These are phyloP conservation scores for Megamerina dolium DNA, from an alignment of 2,888 invertebrate genomes.

Conservation along the genomic window DNA sequence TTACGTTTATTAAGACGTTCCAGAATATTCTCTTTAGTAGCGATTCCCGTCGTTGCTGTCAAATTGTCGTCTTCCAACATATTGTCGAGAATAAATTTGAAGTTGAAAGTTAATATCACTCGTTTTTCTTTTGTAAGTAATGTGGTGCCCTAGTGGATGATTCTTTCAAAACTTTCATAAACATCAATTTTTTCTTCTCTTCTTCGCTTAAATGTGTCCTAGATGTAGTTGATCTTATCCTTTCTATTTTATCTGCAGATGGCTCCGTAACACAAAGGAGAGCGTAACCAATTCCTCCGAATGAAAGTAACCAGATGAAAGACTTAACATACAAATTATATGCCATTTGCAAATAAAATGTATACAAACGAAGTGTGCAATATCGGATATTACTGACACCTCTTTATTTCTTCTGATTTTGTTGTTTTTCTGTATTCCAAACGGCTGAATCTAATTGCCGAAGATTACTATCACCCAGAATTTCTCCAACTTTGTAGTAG, in stretches of 20 bases:
- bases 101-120: too few relatives aligned
- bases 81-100: too few relatives aligned
- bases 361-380: not conserved
- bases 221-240: conserved; percentile 31
- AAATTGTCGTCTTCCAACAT: conserved; percentile 7
- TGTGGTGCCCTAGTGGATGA: conserved; percentile 31
- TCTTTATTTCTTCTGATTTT: not conserved
- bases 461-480: conserved; percentile 50
- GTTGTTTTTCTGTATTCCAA: conserved; percentile 48
- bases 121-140: conserved; percentile 27
- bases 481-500: conserved; percentile 66
- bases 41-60: conserved; percentile 5
- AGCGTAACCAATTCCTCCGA: conserved; percentile 57
- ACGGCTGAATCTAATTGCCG: conserved; percentile 55
- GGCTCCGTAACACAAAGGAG: conserved; percentile 55
- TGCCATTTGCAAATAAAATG: conserved; percentile 32
- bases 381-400: not conserved
- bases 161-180: conserved; percentile 38
- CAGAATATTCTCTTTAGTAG: conserved; percentile 39
- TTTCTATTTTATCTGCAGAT: conserved; percentile 47
- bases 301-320: conserved; percentile 56
- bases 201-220: conserved; percentile 23
- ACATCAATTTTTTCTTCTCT: conserved; percentile 36
- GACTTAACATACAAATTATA: conserved; percentile 48
- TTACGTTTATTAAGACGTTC: conserved; percentile 46